These are phyloP conservation scores for Stenodera caucasica DNA, from an alignment of 2,888 invertebrate species.

Conservation along the genomic window DNA sequence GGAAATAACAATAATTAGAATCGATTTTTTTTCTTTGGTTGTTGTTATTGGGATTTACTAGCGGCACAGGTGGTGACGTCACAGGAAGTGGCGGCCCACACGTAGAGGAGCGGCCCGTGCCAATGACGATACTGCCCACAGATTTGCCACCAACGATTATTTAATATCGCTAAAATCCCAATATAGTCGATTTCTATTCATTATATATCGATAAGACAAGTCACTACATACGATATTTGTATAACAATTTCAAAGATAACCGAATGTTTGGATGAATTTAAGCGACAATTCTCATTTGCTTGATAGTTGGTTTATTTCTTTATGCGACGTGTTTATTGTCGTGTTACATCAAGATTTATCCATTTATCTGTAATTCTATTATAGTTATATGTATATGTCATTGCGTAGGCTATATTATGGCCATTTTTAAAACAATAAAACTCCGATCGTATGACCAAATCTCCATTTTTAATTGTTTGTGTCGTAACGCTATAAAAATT, in stretches of 20 bases:
- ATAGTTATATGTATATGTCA: not conserved
- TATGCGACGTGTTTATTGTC: constrained; percentile 5
- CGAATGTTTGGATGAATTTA: not conserved
- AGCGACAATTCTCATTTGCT: not conserved
- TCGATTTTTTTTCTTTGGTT: too few species aligned
- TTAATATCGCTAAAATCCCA: not conserved
- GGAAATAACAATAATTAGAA: too few species aligned
- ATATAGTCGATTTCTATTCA: constrained; percentile 6
- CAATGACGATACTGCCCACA: constrained; percentile 49
- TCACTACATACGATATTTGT: too few species aligned
- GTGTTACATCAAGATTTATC: constrained; percentile 6
- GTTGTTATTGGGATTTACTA: constrained; percentile 14
- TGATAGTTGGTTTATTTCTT: constrained; percentile 6
- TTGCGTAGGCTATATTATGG: not conserved
- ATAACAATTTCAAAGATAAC: not conserved
- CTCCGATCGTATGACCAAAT: not conserved
- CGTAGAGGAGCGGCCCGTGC: constrained; percentile 52
- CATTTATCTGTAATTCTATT: constrained; percentile 9
- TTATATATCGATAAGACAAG: not conserved
- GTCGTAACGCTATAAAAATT: constrained; percentile 1
- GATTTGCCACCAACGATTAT: constrained; percentile 34
- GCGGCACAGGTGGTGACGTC: constrained; percentile 47
- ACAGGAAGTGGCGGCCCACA: constrained; percentile 53
- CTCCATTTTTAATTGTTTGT: constrained; percentile 3
- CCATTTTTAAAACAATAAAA: constrained; percentile 2